A percentile compares a stretch with the other conserved stretches of the same genome.
These are phyloP conservation scores for Drosophila kanapiae DNA, from an alignment of 1,140 invertebrate species.

Conservation along the genomic window DNA sequence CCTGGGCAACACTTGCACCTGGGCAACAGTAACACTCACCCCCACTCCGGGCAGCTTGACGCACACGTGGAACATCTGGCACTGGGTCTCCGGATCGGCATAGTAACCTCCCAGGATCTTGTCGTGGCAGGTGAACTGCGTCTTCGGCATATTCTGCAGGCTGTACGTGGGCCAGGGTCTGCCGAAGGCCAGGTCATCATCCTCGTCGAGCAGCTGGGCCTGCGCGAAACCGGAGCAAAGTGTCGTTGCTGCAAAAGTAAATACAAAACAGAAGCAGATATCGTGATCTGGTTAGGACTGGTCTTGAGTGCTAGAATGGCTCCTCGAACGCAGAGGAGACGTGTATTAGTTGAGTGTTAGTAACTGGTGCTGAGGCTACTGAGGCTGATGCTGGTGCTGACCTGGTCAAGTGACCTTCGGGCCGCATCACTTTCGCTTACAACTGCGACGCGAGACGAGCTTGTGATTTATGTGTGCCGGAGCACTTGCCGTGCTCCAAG, in stretches of 20 bases:
- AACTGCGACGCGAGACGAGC: conserved; percentile 39
- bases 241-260: conserved; percentile 57
- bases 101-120: conserved; percentile 96
- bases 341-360: conserved; percentile 17
- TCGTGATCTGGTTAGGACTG: conserved; percentile 53
- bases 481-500: conserved; percentile 64
- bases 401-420: conserved; percentile 68
- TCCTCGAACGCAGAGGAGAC: conserved; percentile 2
- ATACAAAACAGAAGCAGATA: conserved; percentile 38
- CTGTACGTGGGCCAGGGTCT: conserved; percentile 89
- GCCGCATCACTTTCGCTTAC: conserved; percentile 72
- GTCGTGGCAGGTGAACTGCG: conserved; percentile 93
- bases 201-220: conserved; percentile 71
- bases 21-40: conserved; percentile 85
- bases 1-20: conserved; percentile 29
- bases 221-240: conserved; percentile 50
- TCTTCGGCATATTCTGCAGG: conserved; percentile 93
- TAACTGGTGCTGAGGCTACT: conserved; percentile 10
- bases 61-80: conserved; percentile 96
- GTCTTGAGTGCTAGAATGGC: conserved; percentile 39
- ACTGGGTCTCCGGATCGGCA: conserved; percentile 95
- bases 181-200: conserved; percentile 68
- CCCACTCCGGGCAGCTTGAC: conserved; percentile 92
- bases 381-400: conserved; percentile 26
- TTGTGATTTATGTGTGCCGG: conserved; percentile 72